phyloP scores from a whole-genome alignment of 2,113 vertebrate genomes.

The Vulpes ferrilata region DNA sequence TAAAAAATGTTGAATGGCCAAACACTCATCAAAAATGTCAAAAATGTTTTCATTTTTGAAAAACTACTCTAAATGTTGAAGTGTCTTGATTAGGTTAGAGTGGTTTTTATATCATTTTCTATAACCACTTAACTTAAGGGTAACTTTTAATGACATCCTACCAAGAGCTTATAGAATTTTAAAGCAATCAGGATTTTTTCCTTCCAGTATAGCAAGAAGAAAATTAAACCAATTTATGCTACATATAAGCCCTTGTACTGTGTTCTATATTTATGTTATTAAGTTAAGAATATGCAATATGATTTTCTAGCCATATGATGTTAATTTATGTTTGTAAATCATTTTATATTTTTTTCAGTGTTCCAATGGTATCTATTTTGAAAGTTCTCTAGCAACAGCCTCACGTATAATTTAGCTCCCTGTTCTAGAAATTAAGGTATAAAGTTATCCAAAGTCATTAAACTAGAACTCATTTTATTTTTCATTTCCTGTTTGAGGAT shows the following conservation, averaged over 20 bases:
- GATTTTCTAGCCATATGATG: constrained; percentile 48
- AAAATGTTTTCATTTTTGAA: constrained; percentile 85
- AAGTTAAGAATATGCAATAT: constrained; percentile 69
- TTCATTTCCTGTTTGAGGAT: not conserved
- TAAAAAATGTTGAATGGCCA: constrained; percentile 82
- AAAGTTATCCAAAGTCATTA: not conserved
- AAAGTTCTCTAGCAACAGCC: constrained; percentile 32
- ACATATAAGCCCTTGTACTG: constrained; percentile 25
- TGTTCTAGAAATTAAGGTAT: constrained; percentile 25
- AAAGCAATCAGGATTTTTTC: constrained; percentile 79
- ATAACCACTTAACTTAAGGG: constrained; percentile 84
- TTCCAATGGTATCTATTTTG: constrained; percentile 62
- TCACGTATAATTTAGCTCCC: constrained; percentile 43
- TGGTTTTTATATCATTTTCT: constrained; percentile 82
- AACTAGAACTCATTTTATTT: not conserved
- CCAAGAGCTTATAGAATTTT: constrained; percentile 83
- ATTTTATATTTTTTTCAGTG: constrained; percentile 29
- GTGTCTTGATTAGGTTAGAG: constrained; percentile 83
- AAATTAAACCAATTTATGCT: constrained; percentile 79
- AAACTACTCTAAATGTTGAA: constrained; percentile 82
- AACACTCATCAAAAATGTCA: constrained; percentile 85
- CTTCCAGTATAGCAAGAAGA: constrained; percentile 65
- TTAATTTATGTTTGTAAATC: constrained; percentile 69
- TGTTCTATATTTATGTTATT: constrained; percentile 78
- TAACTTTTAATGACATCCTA: constrained; percentile 84